Percentiles rank a stretch among this genome's conserved stretches.
Evolutionary conservation across 2,888 invertebrate genomes (phyloP).

Genomic region (Clanis bilineata): DNA sequence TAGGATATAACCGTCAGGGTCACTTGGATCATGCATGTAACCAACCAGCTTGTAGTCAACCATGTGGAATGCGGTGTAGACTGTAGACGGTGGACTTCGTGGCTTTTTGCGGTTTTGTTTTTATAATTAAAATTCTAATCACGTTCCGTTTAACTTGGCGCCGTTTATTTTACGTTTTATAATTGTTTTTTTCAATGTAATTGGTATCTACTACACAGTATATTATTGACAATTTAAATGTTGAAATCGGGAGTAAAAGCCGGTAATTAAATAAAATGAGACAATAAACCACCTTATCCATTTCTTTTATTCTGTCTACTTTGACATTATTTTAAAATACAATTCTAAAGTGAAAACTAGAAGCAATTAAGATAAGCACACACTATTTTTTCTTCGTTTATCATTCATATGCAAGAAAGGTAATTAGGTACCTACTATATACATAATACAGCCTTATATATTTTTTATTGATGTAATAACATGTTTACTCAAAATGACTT

Average conservation of each 20-base stretch:
- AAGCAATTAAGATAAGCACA: slow-evolving; percentile 16
- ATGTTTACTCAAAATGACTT: no score
- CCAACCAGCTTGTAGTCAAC: neutral
- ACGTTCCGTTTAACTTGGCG: neutral
- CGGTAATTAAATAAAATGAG: no score
- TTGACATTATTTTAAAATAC: neutral
- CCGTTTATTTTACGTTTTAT: neutral
- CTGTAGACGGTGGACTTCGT: neutral
- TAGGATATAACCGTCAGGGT: neutral
- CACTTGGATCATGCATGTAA: neutral
- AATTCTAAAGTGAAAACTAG: slow-evolving; percentile 1
- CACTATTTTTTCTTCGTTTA: neutral
- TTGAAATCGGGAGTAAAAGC: no score
- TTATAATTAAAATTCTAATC: slow-evolving; percentile 3
- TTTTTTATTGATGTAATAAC: no score
- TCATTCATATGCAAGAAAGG: neutral
- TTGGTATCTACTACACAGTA: no score
- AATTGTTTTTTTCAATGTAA: no score
- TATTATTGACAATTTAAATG: no score
- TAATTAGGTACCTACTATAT: no score
- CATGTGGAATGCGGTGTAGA: slow-evolving; percentile 3
- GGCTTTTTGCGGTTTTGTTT: slow-evolving; percentile 4
- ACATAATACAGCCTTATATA: no score
- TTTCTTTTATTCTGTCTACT: no score
- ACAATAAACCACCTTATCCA: no score